These are phyloP conservation scores for Pelodytes ibericus DNA, from an alignment of 2,797 vertebrate species.

Conservation along the genomic window DNA sequence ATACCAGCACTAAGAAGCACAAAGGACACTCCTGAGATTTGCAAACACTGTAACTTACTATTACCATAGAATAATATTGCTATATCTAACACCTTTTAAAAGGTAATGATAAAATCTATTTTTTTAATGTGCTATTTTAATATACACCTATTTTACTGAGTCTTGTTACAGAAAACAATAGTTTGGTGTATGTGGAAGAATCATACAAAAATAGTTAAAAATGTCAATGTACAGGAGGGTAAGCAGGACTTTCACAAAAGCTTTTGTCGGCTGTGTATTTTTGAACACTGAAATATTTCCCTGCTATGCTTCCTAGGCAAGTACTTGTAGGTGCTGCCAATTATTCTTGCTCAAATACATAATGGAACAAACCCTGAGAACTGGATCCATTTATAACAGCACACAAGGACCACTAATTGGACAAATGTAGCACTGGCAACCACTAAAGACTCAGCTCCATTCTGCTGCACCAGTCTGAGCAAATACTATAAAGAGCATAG, in stretches of 20 bases:
- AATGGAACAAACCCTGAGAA: constrained; percentile 62
- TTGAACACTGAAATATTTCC: constrained; percentile 20
- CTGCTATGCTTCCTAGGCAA: constrained; percentile 26
- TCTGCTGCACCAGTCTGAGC: constrained; percentile 58
- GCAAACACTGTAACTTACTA: constrained; percentile 10
- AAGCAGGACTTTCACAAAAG: not conserved
- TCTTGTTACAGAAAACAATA: not conserved
- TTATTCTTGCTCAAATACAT: constrained; percentile 57
- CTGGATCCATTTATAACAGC: constrained; percentile 64
- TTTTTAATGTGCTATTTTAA: not conserved
- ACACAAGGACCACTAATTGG: constrained; percentile 61
- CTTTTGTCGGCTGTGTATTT: constrained; percentile 9
- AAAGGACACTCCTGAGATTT: constrained; percentile 38
- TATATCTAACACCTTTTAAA: not conserved
- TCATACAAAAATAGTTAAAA: not conserved
- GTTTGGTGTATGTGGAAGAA: not conserved
- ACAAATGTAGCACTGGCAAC: constrained; percentile 59
- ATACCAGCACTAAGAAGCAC: constrained; percentile 22
- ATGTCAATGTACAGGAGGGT: not conserved
- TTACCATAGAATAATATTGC: not conserved
- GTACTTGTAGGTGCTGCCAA: constrained; percentile 48
- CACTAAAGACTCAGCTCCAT: constrained; percentile 60
- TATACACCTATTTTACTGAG: not conserved
- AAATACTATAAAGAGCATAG: constrained; percentile 59
- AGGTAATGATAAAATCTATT: not conserved